Conservation (phyloP, 37 sponge, comb jelly and placozoan species). For the Aphrocallistes beatrix region DNA sequence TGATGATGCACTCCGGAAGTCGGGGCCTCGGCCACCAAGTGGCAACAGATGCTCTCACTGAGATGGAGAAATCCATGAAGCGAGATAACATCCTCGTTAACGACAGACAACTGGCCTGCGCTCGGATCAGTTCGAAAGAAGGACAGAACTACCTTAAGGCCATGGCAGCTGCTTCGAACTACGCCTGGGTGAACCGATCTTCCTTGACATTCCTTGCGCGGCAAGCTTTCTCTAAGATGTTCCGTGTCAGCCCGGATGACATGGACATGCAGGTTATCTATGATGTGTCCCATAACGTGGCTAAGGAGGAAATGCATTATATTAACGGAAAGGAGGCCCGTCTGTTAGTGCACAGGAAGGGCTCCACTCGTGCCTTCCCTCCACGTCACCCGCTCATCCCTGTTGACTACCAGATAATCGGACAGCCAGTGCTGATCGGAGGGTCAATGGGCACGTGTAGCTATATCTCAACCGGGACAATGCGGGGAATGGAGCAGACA, state of each 20-base stretch:
- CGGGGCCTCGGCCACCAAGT: constrained; percentile 98
- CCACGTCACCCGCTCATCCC: constrained; percentile 99
- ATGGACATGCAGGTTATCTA: constrained; percentile 97
- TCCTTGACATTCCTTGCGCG: constrained; percentile 95
- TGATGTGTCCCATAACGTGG: constrained; percentile 98
- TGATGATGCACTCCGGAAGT: constrained; percentile 98
- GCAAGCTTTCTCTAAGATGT: constrained; percentile 97
- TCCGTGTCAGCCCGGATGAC: constrained; percentile 86
- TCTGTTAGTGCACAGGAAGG: constrained; percentile 90
- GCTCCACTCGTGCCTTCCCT: constrained; percentile 96
- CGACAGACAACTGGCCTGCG: constrained; percentile 95
- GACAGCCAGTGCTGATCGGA: constrained; percentile 98
- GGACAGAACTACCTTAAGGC: constrained; percentile 91
- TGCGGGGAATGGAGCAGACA: constrained; percentile 78
- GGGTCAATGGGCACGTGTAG: constrained; percentile 99
- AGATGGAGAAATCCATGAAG: constrained; percentile 97
- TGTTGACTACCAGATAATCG: constrained; percentile 92
- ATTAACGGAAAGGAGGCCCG: constrained; percentile 68
- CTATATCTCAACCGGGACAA: constrained; percentile 91
- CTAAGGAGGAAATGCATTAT: constrained; percentile 77
- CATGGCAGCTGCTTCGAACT: constrained; percentile 99
- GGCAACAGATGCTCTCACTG: constrained; percentile 90
- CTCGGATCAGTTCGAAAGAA: constrained; percentile 78
- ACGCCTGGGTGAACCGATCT: constrained; percentile 97
- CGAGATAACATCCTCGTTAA: constrained; percentile 87